Conservation (phyloP, 1,140 invertebrate genomes). For the Ceratitis capitata region DNA sequence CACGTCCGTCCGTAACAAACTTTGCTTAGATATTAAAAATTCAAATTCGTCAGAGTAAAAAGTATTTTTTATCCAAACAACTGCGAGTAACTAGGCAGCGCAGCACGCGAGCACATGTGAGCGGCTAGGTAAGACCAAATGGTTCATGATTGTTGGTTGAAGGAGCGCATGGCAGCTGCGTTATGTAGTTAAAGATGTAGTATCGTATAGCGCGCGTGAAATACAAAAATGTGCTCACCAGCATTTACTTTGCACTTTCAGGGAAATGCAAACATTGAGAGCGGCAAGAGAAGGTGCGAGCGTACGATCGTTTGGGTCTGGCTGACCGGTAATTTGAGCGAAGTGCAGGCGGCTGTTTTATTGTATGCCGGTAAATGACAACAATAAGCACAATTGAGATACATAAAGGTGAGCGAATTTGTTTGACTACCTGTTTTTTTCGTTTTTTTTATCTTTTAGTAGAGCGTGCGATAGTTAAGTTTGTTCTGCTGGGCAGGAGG, state of each 20-base stretch:
- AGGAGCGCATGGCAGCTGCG: conserved; percentile 7
- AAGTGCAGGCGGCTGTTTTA: neutral
- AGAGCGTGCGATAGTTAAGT: neutral
- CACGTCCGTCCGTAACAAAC: conserved; percentile 15
- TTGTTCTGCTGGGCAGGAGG: neutral
- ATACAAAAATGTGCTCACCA: neutral
- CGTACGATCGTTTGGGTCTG: no score
- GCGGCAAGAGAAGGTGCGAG: neutral
- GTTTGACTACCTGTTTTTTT: neutral
- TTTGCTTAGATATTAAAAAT: conserved; percentile 26
- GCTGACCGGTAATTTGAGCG: neutral
- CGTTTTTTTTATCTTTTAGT: no score
- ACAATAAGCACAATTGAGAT: neutral
- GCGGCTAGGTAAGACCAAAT: neutral
- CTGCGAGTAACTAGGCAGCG: neutral
- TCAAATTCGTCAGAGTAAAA: neutral
- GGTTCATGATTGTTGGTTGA: neutral
- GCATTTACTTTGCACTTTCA: neutral
- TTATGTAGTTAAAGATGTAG: neutral
- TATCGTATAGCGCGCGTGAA: neutral
- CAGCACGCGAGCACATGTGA: neutral
- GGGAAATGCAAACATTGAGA: no score
- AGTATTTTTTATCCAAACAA: neutral
- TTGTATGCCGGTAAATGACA: conserved; percentile 25
- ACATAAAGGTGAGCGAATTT: neutral